Evolutionary conservation across 2,888 invertebrate species (phyloP), one percentile per base, ranked within the genome.

Genomic region (Drosophila paucipuncta): DNA sequence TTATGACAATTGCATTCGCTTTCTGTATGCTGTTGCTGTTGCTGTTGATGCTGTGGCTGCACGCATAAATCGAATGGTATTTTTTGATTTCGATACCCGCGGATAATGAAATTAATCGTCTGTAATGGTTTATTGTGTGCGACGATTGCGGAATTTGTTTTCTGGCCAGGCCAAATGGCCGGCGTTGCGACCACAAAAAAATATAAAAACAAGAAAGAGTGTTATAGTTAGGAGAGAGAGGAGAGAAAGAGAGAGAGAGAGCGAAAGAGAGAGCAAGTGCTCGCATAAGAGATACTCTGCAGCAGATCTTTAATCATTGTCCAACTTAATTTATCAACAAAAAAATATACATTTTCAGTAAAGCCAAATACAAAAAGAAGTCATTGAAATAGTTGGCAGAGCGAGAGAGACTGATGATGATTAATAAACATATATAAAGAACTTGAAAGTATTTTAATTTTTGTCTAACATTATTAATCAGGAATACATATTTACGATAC

Each of bases 41-140:
- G 35, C 58, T 75, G 69, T 72, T 82, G 71, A 72, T 77, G 60
- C 70, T 78, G 87, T 54, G 77, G 79, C 75, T 69, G 64, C 73
- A 77, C 74, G 81, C 89, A 87, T 87, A 89, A 90, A 90, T 87
- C 91, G 78, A 80, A 78, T 83, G 73, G 73, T 72, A 77, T 81
- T 85, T 25, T 85, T 89, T 86, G 89, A 89, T 89, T 83, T 83
- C 78, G 82, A 73, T 82, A 67, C 67, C 73, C 77, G 80, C 73
- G 87, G 84, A 86, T 88, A 88, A 88, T 88, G 87, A 88, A 88
- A 88, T 88, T 88, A 90, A 88, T 88, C 87, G 87, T 70, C 91
- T 86, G 87, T 89, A 86, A 90, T 88, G 91, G 89, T 88, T 87
- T 88, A 88, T 87, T 87, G 87, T 89, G 87, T 74, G 90, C 90